A percentile compares a stretch with the other conserved stretches of the same genome.
Conservation (phyloP, 2,797 vertebrate genomes). For the Emys orbicularis region DNA sequence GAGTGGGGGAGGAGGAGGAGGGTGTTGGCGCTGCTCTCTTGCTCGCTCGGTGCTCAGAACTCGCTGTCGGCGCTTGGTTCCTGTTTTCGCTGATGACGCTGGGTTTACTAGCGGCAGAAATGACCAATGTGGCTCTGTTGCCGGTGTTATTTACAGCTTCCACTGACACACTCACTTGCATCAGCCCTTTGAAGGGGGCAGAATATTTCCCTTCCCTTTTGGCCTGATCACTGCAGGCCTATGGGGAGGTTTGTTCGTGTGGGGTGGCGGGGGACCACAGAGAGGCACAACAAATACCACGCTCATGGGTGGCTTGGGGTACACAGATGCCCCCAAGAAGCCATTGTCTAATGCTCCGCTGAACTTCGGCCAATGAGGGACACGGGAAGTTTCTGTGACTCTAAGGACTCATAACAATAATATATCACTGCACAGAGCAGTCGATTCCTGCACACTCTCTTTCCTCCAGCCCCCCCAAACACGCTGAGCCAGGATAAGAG, state of each 20-base stretch:
- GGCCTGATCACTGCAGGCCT: neutral
- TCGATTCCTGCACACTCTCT: neutral
- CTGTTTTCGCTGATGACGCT: conserved; percentile 63
- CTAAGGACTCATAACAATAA: no score
- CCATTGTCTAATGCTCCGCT: neutral
- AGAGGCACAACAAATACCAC: neutral
- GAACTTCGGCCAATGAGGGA: neutral
- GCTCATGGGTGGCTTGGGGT: fast-evolving
- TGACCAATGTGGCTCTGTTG: conserved; percentile 67
- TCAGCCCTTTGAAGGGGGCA: conserved; percentile 62
- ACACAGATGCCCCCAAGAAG: fast-evolving
- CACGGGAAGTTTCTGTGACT: neutral
- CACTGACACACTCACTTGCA: conserved; percentile 66
- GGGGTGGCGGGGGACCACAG: neutral
- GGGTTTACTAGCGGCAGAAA: conserved; percentile 70
- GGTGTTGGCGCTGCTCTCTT: neutral
- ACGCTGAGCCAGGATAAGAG: neutral
- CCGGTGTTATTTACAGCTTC: conserved; percentile 64
- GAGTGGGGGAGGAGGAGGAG: neutral
- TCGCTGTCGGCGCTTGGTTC: neutral
- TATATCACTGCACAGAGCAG: neutral
- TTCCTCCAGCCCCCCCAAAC: neutral
- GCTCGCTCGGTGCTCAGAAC: neutral
- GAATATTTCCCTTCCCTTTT: neutral
- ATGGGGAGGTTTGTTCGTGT: neutral